phyloP scores from a whole-genome alignment of 2,888 invertebrate species.

The Tillus elongatus region DNA sequence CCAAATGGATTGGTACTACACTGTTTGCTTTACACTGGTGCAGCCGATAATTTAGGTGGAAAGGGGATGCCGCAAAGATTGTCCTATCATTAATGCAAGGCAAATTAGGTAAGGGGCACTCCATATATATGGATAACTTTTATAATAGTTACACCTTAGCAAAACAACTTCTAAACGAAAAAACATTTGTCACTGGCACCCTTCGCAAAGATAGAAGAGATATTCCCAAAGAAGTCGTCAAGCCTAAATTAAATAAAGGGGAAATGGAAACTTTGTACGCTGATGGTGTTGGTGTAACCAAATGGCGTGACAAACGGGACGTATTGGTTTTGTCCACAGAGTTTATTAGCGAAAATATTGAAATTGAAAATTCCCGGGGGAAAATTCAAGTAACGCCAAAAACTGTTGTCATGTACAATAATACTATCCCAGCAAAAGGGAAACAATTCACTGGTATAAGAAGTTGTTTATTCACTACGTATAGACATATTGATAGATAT shows the following conservation, averaged over 20 bases:
- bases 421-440: conserved; percentile 20
- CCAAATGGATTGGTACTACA: conserved; percentile 4
- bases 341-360: conserved; percentile 11
- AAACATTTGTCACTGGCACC: too few species aligned
- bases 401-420: conserved; percentile 18
- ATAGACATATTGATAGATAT: too few species aligned
- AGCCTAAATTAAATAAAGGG: conserved; percentile 15
- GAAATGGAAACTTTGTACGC: conserved; percentile 11
- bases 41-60: conserved; percentile 10
- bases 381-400: conserved; percentile 18
- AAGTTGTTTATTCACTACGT: conserved; percentile 12
- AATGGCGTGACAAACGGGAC: conserved; percentile 21
- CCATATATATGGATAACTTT: conserved; percentile 31
- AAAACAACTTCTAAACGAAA: too few species aligned
- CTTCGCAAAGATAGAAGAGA: too few species aligned
- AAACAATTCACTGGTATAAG: conserved; percentile 19
- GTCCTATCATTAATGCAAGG: conserved; percentile 28
- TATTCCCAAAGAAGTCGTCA: conserved; percentile 16
- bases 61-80: conserved; percentile 24
- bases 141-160: conserved; percentile 29
- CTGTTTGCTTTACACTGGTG: conserved; percentile 7
- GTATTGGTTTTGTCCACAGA: conserved; percentile 19
- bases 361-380: not conserved
- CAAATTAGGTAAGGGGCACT: conserved; percentile 26
- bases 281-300: conserved; percentile 19